Evolutionary conservation across 2,888 invertebrate genomes (phyloP), one percentile per base, ranked within the genome.

Genomic region (Drosophila paucipuncta): DNA sequence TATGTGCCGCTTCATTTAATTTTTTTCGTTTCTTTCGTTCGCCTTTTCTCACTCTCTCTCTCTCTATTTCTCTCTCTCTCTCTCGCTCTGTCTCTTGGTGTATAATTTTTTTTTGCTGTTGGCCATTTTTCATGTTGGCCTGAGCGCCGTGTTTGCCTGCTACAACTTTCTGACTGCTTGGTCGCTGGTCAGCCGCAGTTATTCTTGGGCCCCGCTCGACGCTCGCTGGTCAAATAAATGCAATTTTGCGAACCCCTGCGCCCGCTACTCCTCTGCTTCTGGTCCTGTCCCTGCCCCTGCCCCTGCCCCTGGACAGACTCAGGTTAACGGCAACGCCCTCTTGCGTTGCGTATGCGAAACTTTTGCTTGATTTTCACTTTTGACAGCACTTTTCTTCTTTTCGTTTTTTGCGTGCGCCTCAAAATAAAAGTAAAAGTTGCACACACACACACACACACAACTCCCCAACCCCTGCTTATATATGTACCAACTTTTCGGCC

Each of bases 131-230:
- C 47, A 74, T 67, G 39, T 57, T 57, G 70, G 81, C 62, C 81
- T 80, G 80, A 55, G 80, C 80, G 66, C 83, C 80, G 68, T 57
- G 79, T 79, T 83, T 71, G 91, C 92, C 82, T 91, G 85, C 92
- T 92, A 83, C 85, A 91, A 78, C 91, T 92, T 92, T 91, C 92
- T 92, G 92, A 92, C 92, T 92, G 92, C 92, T 92, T 92, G 91
- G 91, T 92, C 89, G 91, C 82, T 91, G 92, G 92, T 92, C 92
- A 91, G 92, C 89, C 91, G 81, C 87, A 90, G 90, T 89, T 89
- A 90, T 89, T 90, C 90, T 90, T 88, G 78, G 72, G 76, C 75
- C 75, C 72, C 68, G 52, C 66, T 76, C 64, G 64, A 58, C 63
- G 53, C 53, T 59, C 71, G 71, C 65, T 83, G 88, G 81, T 83